Evolutionary conservation across 2,888 invertebrate species (phyloP), one percentile per base, ranked within the genome.

Genomic region (Caenorhabditis sp.): DNA sequence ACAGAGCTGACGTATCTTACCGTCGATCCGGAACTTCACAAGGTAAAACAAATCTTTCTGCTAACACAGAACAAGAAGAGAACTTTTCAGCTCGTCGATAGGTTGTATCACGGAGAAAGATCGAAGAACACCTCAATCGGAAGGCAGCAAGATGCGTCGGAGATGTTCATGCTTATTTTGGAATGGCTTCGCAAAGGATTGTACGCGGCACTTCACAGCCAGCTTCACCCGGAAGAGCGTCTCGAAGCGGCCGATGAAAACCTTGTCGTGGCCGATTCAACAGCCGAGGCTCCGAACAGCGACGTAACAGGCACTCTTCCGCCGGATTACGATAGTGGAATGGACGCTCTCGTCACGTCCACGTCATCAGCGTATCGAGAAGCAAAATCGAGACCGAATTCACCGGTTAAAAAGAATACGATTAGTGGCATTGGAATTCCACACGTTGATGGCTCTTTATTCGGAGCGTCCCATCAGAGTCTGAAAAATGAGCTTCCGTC

Each of bases 101-200:
- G 8, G 9, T 45, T 39, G 17, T 56, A 20, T 17, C 48, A 6
- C 17, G 45, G 17, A 6, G 53, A 15, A 15, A 26, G 11, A 24
- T 20, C 46, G 22, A 37, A 2, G n/a, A n/a, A n/a, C n/a, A 27
- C 22, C 8, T 68, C 45, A 6, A 65, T 80, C 35, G 70, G 70
- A 7, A n/a, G 15, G 2, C 80, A 80, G 45, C 80, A 80, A 71
- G 77, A 78, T 39, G 78, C 72, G 3, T 55, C 63, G 6, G 79
- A 79, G 30, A 63, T 72, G 68, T 52, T 77, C 8, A 56, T 62
- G 9, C 15, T 52, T 1, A 56, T 79, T 2, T 27, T 73, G 11
- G 58, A 74, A 2, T 78, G 77, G 80, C n/a, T 77, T 6, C 74
- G 74, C 0, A 32, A 8, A 0, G 63, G 55, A 6, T 30, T 76